A percentile compares a stretch with the other conserved stretches of the same genome.
These are phyloP conservation scores for Coenonympha arcania DNA, from an alignment of 2,888 invertebrate species.

Conservation along the genomic window DNA sequence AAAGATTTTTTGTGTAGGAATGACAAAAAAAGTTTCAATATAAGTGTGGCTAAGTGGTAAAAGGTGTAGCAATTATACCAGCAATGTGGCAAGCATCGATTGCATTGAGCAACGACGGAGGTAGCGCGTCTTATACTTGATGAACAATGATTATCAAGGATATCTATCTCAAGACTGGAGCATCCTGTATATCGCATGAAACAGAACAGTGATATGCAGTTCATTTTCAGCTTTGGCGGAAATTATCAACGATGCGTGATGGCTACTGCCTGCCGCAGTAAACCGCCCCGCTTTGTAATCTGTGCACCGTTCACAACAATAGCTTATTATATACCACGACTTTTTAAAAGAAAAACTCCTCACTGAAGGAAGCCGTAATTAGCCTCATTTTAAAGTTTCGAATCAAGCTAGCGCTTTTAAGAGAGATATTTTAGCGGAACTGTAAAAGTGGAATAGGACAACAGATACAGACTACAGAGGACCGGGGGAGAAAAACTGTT, in stretches of 20 bases:
- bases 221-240: conserved; percentile 49
- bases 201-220: conserved; percentile 48
- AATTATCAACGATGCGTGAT: conserved; percentile 52
- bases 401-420: conserved; percentile 12
- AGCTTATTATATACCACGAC: conserved; percentile 25
- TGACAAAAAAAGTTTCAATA: too few species aligned
- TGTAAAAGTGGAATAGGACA: conserved; percentile 8
- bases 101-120: too few species aligned
- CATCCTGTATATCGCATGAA: conserved; percentile 28
- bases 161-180: conserved; percentile 8
- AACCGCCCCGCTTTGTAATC: too few species aligned
- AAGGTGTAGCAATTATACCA: too few species aligned
- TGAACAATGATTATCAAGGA: too few species aligned
- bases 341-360: conserved; percentile 27
- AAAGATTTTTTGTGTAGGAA: too few species aligned
- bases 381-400: conserved; percentile 27
- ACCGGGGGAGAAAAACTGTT: neutral
- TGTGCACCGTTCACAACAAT: conserved; percentile 26
- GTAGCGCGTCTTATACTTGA: too few species aligned
- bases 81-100: too few species aligned
- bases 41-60: too few species aligned
- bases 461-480: conserved; percentile 2
- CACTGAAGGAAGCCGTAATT: conserved; percentile 26
- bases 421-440: conserved; percentile 5
- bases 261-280: conserved; percentile 27